Base-by-base conservation (phyloP, 2,888 invertebrate genomes). In the Cryptosula pallasiana region DNA sequence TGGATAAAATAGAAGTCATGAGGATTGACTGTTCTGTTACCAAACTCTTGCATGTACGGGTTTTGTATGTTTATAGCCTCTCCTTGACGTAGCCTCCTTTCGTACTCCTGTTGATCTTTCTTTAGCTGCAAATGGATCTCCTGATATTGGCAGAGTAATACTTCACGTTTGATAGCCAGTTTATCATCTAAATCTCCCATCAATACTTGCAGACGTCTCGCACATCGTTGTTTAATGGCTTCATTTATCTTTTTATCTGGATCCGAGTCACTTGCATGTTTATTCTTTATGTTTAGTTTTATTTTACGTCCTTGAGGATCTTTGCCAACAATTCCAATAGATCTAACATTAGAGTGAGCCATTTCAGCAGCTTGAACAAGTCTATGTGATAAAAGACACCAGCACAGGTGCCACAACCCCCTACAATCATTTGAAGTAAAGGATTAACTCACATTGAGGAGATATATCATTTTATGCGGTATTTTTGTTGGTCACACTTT, bases 101-200 rank as follows among this genome's bases (percentile, higher is more conserved):
- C 63, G 29, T 63, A 34, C n/a, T 63, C 63, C 32, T 32, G 3
- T 32, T 63, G 5, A 25, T 63, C 34, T 34, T 63, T 27, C 32
- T 63, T 63, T 27, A 63, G 25, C n/a, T 32, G 9, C 5, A 27
- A 20, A 63, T 34, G 63, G 3, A 63, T n/a, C n/a, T 63, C 63
- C 32, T 63, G 63, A 34, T 63, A 63, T 34, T 63, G 32, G 63
- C 63, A 63, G 1, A 32, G 13, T n/a, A 63, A 32, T 27, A 63
- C 13, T 13, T 63, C 32, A 16, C 9, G 20, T 34, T 32, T 27
- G 16, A 63, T 25, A 5, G 5, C 32, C 5, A 2, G 25, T 32
- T 63, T 34, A 20, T 63, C 32, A 13, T 27, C 63, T 32, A 25
- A 2, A 16, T 34, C 32, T 13, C 63, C 63, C 16, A 63, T 29